These are phyloP conservation scores for Myxocyprinus asiaticus DNA, from an alignment of 2,113 vertebrate species.

Conservation along the genomic window DNA sequence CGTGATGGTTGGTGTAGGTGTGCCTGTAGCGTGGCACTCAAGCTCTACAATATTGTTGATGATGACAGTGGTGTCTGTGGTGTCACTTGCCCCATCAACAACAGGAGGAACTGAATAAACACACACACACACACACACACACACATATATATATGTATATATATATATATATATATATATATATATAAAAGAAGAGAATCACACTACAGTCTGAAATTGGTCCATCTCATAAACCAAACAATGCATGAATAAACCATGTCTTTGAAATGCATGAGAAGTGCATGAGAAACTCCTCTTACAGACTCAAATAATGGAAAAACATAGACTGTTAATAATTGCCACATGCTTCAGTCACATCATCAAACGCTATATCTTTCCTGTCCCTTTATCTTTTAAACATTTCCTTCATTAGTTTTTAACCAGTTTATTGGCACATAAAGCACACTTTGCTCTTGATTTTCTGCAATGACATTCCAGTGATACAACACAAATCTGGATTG, in stretches of 20 bases:
- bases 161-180: too few relatives aligned
- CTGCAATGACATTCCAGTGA: conserved; percentile 18
- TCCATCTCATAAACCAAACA: background rate
- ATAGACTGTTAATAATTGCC: background rate
- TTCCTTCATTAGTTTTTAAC: conserved; percentile 38
- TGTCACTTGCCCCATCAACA: conserved; percentile 80
- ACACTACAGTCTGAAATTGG: background rate
- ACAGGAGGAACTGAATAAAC: conserved; percentile 85
- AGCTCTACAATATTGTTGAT: conserved; percentile 84
- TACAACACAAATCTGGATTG: conserved; percentile 20
- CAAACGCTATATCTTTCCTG: background rate
- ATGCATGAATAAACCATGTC: background rate
- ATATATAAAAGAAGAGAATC: too few relatives aligned
- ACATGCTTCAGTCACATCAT: conserved; percentile 4
- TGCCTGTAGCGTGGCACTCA: conserved; percentile 85
- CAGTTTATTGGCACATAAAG: conserved; percentile 31
- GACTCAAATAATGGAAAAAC: background rate
- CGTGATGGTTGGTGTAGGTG: conserved; percentile 83
- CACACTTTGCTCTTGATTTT: conserved; percentile 23
- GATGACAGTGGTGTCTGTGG: conserved; percentile 79
- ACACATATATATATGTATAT: too few relatives aligned
- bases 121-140: too few relatives aligned
- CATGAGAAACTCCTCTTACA: background rate
- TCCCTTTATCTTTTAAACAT: conserved; percentile 10
- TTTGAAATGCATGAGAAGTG: conserved; percentile 13